A percentile compares a stretch with the other conserved stretches of the same genome.
Conservation (phyloP, 2,888 invertebrate species). For the Drosophila atroscutellata region DNA sequence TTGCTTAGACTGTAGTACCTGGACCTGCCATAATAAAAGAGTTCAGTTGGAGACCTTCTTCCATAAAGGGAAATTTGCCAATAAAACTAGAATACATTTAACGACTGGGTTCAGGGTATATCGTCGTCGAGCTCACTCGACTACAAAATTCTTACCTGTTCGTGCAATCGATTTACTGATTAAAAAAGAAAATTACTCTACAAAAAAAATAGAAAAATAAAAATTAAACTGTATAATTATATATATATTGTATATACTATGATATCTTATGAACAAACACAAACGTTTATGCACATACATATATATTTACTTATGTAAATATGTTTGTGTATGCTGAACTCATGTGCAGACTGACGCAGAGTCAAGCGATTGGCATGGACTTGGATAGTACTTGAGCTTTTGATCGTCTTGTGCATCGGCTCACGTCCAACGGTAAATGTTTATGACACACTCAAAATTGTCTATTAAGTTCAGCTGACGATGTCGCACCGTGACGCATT, state of each 20-base stretch:
- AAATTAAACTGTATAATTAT: background rate
- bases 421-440: conserved; percentile 79
- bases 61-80: too few species aligned
- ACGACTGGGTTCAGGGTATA: too few species aligned
- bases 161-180: too few species aligned
- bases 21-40: too few species aligned
- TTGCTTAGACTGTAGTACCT: too few species aligned
- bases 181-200: too few species aligned
- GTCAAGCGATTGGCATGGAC: conserved; percentile 18
- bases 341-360: conserved; percentile 23
- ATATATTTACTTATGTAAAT: background rate
- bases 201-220: background rate
- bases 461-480: conserved; percentile 80
- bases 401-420: conserved; percentile 18
- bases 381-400: conserved; percentile 17
- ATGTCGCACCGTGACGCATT: conserved; percentile 16
- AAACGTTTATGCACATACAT: too few species aligned
- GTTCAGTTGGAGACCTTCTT: too few species aligned
- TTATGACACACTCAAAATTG: conserved; percentile 78
- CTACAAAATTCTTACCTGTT: too few species aligned
- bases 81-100: too few species aligned
- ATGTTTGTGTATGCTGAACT: conserved; percentile 54
- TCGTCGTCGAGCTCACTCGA: too few species aligned
- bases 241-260: background rate
- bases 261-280: background rate